Evolutionary conservation across 2,113 vertebrate genomes (phyloP).

Genomic region (Triplophysa tibetana): DNA sequence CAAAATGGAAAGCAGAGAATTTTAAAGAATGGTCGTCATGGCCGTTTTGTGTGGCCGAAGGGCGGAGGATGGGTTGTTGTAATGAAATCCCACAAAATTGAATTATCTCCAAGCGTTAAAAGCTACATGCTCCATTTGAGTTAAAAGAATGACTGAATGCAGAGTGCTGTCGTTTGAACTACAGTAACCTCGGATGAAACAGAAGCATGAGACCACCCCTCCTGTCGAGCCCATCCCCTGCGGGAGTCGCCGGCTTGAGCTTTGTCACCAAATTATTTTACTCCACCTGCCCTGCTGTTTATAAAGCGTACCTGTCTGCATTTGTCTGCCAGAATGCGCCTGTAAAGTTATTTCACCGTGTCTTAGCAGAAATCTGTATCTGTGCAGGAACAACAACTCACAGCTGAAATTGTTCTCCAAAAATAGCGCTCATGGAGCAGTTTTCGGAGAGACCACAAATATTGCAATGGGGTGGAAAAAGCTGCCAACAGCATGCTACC

Average conservation of each 20-base stretch:
- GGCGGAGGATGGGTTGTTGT: conserved; percentile 27
- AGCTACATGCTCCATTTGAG: conserved; percentile 18
- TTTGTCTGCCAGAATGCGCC: neutral
- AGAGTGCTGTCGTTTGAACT: conserved; percentile 31
- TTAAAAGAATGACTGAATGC: conserved; percentile 30
- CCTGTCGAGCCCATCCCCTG: neutral
- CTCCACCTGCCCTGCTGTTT: neutral
- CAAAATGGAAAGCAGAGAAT: neutral
- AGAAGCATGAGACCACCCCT: neutral
- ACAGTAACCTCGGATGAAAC: conserved; percentile 18
- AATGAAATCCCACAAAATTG: conserved; percentile 32
- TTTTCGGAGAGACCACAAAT: conserved; percentile 6
- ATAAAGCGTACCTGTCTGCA: neutral
- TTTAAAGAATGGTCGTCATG: conserved; percentile 15
- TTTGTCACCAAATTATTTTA: neutral
- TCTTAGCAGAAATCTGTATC: neutral
- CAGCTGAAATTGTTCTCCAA: neutral
- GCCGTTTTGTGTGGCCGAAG: conserved; percentile 16
- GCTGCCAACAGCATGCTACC: neutral
- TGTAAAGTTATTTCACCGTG: neutral
- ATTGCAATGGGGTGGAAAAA: neutral
- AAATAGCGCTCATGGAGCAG: neutral
- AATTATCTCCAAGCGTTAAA: conserved; percentile 38
- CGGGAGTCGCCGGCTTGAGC: neutral
- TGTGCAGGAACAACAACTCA: neutral